These are phyloP conservation scores for Tenebrosternarchus preto DNA, from an alignment of 2,113 vertebrate genomes.

Conservation along the genomic window DNA sequence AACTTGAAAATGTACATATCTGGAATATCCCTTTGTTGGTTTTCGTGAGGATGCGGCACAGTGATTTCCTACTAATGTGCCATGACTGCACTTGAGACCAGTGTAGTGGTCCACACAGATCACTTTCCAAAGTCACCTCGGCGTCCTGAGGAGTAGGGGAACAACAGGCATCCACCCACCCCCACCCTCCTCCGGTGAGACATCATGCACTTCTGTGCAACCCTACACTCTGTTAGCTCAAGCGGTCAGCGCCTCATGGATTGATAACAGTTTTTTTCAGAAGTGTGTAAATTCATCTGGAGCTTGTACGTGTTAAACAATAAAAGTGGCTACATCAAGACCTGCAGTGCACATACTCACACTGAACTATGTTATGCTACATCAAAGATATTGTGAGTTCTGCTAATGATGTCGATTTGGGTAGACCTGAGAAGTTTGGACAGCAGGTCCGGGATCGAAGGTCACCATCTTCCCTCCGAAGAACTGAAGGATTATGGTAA, in stretches of 20 bases:
- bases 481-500: constrained; percentile 65
- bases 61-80: constrained; percentile 67
- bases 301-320: not conserved
- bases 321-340: too few species aligned
- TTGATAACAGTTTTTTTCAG: not conserved
- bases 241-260: not conserved
- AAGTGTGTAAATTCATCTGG: not conserved
- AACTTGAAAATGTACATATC: constrained; percentile 78
- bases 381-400: not conserved
- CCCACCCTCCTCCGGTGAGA: not conserved
- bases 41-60: constrained; percentile 73
- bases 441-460: constrained; percentile 52
- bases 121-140: constrained; percentile 78
- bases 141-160: constrained; percentile 53
- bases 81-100: constrained; percentile 75
- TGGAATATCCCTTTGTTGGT: constrained; percentile 75
- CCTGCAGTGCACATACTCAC: not conserved
- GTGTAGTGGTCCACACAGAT: constrained; percentile 63
- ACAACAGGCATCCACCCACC: too few species aligned
- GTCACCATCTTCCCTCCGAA: constrained; percentile 66
- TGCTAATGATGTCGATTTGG: constrained; percentile 11
- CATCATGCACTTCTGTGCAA: constrained; percentile 16
- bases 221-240: constrained; percentile 14
- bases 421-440: constrained; percentile 58
- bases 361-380: not conserved